Evolutionary conservation across 2,113 vertebrate genomes (phyloP).

Genomic region (Bos taurus): ARS-UCD2.0 NC_037357.1:14973501-14974000

Average conservation of each 20-base stretch:
- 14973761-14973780: neutral
- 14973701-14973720: neutral
- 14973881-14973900: neutral
- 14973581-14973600: neutral
- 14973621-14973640: neutral
- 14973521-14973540: neutral
- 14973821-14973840: neutral
- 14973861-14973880: neutral
- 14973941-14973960: neutral
- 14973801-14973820: neutral
- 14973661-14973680: neutral
- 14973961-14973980: neutral
- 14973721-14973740: neutral
- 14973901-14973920: neutral
- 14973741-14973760: neutral
- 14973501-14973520: neutral
- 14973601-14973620: neutral
- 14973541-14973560: neutral
- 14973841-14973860: neutral
- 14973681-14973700: neutral
- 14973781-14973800: neutral
- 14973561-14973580: neutral
- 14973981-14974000: neutral
- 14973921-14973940: neutral
- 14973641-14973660: neutral